Percentiles rank a stretch among this genome's conserved stretches.
phyloP scores from a whole-genome alignment of 2,888 invertebrate species.

The Poecilus cupreus region DNA sequence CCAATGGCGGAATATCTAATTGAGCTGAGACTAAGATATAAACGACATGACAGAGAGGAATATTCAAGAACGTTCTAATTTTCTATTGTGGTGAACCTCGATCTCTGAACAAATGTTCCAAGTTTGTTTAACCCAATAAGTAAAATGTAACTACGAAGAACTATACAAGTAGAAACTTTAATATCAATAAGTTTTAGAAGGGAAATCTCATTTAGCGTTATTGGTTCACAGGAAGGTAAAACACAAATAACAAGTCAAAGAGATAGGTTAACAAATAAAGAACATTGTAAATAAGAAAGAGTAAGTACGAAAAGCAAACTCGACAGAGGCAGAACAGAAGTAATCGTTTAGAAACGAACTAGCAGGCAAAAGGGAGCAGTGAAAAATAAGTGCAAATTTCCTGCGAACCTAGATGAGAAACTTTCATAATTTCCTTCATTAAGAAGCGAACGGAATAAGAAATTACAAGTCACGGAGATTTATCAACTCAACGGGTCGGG shows the following conservation, averaged over 20 bases:
- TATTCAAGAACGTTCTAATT: no score
- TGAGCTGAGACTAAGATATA: no score
- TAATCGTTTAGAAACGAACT: slow-evolving; percentile 45
- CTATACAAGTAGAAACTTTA: neutral
- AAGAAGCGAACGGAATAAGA: slow-evolving; percentile 66
- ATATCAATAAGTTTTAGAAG: slow-evolving; percentile 2
- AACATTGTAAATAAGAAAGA: slow-evolving; percentile 21
- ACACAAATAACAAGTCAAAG: slow-evolving; percentile 17
- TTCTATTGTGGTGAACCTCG: no score
- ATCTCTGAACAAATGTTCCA: no score
- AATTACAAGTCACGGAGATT: slow-evolving; percentile 64
- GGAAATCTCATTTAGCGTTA: slow-evolving; percentile 7
- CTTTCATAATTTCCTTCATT: slow-evolving; percentile 70
- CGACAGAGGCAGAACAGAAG: slow-evolving; percentile 28
- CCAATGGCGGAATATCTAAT: no score
- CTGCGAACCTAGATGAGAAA: slow-evolving; percentile 65
- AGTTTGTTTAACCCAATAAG: no score
- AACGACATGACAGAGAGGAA: no score
- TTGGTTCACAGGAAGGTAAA: neutral
- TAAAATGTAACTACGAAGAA: no score
- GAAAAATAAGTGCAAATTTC: slow-evolving; percentile 68
- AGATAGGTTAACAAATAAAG: slow-evolving; percentile 26
- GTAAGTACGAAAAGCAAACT: slow-evolving; percentile 31
- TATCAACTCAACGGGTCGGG: slow-evolving; percentile 52
- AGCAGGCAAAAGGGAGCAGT: slow-evolving; percentile 44